These are phyloP conservation scores for Callopanchax toddi DNA, from an alignment of 2,113 vertebrate species.

Conservation along the genomic window DNA sequence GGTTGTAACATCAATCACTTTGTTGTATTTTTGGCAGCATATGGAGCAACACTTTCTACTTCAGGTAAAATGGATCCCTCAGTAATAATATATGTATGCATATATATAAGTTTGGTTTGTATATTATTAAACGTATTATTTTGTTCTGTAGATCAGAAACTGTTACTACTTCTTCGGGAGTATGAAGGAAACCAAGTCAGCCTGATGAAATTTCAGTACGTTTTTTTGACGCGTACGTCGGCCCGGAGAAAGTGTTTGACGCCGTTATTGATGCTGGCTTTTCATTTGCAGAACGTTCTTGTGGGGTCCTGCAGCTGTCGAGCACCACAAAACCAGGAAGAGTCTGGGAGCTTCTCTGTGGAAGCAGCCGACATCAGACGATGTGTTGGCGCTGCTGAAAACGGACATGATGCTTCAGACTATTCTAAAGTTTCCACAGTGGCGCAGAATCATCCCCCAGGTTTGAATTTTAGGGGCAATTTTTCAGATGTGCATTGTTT, in stretches of 20 bases:
- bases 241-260: neutral
- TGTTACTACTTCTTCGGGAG: conserved; percentile 87
- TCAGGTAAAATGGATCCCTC: conserved; percentile 75
- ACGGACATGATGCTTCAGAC: conserved; percentile 86
- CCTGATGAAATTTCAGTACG: conserved; percentile 84
- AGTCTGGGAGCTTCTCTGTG: conserved; percentile 91
- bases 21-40: conserved; percentile 89
- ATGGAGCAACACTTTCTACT: conserved; percentile 85
- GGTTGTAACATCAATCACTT: conserved; percentile 89
- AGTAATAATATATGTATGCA: neutral
- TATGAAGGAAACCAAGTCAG: conserved; percentile 90
- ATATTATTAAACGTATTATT: conserved; percentile 10
- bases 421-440: conserved; percentile 86
- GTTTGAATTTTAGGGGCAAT: conserved; percentile 39
- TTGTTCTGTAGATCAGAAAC: conserved; percentile 87
- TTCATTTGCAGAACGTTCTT: conserved; percentile 82
- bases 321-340: conserved; percentile 90
- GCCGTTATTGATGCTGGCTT: conserved; percentile 1
- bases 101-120: neutral
- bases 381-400: conserved; percentile 87
- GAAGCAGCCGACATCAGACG: conserved; percentile 90
- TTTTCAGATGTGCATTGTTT: neutral
- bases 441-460: conserved; percentile 82
- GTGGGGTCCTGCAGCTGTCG: conserved; percentile 92
- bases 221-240: conserved; percentile 15